phyloP scores from a whole-genome alignment of 2,113 vertebrate species.

The Strix uralensis region DNA sequence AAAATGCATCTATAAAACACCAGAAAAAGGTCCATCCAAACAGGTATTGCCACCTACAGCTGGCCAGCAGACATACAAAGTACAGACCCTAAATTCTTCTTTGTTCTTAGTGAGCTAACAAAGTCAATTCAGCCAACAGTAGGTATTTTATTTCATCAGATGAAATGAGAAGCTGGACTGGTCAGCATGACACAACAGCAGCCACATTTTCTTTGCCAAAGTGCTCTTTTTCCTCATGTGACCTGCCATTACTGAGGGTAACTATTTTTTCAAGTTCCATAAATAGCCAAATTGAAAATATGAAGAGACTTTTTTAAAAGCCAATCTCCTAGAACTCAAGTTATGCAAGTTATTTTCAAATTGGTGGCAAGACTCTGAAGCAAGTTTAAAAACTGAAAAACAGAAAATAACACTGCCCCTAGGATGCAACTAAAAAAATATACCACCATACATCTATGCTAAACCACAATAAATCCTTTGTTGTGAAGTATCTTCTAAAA shows the following conservation, averaged over 20 bases:
- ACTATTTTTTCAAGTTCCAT: not conserved
- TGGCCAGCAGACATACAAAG: not conserved
- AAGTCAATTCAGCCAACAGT: not conserved
- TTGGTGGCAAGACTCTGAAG: not conserved
- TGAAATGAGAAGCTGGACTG: not conserved
- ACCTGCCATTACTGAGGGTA: not conserved
- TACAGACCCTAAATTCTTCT: not conserved
- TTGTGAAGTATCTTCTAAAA: not conserved
- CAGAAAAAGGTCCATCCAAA: not conserved
- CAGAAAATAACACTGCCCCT: not conserved
- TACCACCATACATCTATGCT: not conserved
- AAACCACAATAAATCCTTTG: not conserved
- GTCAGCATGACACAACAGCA: not conserved
- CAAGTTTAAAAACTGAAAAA: not conserved
- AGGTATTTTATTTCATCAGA: not conserved
- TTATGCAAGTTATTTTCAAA: not conserved
- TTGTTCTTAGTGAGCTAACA: not conserved
- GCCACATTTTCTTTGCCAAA: not conserved
- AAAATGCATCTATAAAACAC: not conserved
- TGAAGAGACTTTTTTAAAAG: not conserved
- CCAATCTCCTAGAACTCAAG: not conserved
- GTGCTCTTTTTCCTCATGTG: not conserved
- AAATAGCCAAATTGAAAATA: not conserved
- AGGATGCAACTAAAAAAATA: not conserved
- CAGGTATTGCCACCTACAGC: not conserved